Evolutionary conservation across 2,888 invertebrate genomes (phyloP).

Genomic region (Sphaerophoria rueppellii): DNA sequence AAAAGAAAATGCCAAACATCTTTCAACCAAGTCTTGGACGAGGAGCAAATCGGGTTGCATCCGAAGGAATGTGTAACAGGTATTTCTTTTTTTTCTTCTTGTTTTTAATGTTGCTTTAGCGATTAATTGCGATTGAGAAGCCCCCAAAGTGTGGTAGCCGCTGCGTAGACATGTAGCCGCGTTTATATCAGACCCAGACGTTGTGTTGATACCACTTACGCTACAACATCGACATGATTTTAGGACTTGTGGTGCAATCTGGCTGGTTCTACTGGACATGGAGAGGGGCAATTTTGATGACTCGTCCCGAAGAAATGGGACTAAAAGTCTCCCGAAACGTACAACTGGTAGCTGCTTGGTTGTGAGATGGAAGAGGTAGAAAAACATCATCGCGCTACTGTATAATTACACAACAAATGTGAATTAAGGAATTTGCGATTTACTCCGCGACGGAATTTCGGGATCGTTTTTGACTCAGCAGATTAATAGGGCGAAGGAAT

Average conservation of each 20-base stretch:
- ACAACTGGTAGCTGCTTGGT: constrained; percentile 61
- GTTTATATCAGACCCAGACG: constrained; percentile 16
- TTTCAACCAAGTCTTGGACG: constrained; percentile 5
- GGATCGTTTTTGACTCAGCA: neutral
- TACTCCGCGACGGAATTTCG: constrained; percentile 21
- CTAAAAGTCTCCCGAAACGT: constrained; percentile 40
- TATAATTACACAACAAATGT: constrained; percentile 63
- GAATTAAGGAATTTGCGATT: constrained; percentile 42
- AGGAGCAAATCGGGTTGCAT: constrained; percentile 55
- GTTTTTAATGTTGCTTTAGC: constrained; percentile 35
- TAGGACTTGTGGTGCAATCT: constrained; percentile 17
- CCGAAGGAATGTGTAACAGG: constrained; percentile 67
- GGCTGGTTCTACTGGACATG: neutral
- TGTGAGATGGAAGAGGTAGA: neutral
- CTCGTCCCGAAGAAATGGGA: constrained; percentile 12
- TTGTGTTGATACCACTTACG: constrained; percentile 14
- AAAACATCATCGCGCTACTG: constrained; percentile 56
- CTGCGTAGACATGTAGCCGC: constrained; percentile 48
- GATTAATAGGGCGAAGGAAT: neutral
- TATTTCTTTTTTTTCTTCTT: constrained; percentile 34
- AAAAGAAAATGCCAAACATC: constrained; percentile 15
- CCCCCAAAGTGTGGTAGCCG: constrained; percentile 57
- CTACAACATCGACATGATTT: constrained; percentile 7
- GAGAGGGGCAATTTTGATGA: constrained; percentile 6
- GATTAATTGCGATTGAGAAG: constrained; percentile 69